Percentiles rank a stretch among this genome's conserved stretches.
phyloP scores from a whole-genome alignment of 2,797 vertebrate genomes.

The Schizopygopsis pylzovi region DNA sequence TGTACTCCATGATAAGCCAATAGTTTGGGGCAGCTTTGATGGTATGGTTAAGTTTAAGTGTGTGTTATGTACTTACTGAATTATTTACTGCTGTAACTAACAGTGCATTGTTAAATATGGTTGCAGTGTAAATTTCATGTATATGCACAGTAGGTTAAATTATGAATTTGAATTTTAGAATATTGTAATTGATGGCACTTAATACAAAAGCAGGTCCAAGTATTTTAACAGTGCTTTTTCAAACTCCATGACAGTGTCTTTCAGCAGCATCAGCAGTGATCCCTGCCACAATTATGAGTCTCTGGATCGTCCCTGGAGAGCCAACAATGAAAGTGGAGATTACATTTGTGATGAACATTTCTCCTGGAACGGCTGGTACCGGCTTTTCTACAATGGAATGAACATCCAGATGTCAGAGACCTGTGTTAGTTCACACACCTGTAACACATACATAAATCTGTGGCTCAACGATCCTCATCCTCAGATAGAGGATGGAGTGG shows the following conservation, averaged over 20 bases:
- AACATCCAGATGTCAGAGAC: conserved; percentile 24
- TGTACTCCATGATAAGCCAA: no score
- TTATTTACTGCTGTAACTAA: no score
- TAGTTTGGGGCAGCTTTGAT: no score
- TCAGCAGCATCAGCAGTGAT: not conserved
- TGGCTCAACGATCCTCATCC: not conserved
- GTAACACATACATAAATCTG: rapidly evolving
- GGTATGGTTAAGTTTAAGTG: no score
- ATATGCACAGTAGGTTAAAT: no score
- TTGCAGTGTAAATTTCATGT: no score
- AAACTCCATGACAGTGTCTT: not conserved
- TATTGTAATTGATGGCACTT: no score
- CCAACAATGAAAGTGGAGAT: conserved; percentile 11
- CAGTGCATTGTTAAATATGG: no score
- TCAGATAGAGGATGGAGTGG: conserved; percentile 31
- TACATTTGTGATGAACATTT: rapidly evolving
- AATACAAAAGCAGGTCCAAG: no score
- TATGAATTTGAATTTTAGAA: no score
- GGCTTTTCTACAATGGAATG: conserved; percentile 22
- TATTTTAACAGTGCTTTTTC: not conserved
- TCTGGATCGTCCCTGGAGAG: conserved; percentile 39
- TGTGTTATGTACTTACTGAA: no score
- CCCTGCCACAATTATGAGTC: conserved; percentile 27
- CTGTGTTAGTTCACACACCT: not conserved
- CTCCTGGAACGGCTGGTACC: conserved; percentile 40